Conservation (phyloP, 2,888 invertebrate genomes). For the Sinotaia quadrata region DNA sequence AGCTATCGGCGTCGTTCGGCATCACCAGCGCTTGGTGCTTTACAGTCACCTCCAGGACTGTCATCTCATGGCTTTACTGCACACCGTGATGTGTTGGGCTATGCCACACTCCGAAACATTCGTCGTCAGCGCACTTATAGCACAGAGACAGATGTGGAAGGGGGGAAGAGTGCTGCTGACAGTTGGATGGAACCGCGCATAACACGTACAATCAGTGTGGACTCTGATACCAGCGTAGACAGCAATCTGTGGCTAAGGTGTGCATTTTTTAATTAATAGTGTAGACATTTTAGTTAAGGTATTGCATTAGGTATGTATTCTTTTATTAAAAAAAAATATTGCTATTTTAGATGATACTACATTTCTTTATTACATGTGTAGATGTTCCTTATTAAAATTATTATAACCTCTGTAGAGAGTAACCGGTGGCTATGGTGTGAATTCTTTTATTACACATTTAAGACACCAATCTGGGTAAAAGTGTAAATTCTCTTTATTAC, state of each 20-base stretch:
- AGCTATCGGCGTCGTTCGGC: slow-evolving; percentile 53
- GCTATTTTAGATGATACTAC: too few species aligned
- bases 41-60: slow-evolving; percentile 30
- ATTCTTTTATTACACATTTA: too few species aligned
- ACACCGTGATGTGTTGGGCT: slow-evolving; percentile 69
- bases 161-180: neutral
- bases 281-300: neutral
- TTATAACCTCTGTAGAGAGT: too few species aligned
- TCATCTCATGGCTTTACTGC: slow-evolving; percentile 58
- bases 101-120: slow-evolving; percentile 69
- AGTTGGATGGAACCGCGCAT: slow-evolving; percentile 27
- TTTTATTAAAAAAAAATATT: too few species aligned
- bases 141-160: neutral
- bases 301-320: neutral
- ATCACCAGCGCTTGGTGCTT: slow-evolving; percentile 44
- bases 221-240: slow-evolving; percentile 44
- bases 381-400: too few species aligned
- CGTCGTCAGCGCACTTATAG: slow-evolving; percentile 64
- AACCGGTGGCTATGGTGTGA: too few species aligned
- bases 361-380: too few species aligned
- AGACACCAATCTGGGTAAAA: too few species aligned
- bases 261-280: neutral
- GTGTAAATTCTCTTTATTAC: too few species aligned
- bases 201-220: slow-evolving; percentile 46
- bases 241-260: slow-evolving; percentile 40